Evolutionary conservation across 2,888 invertebrate species (phyloP), one percentile per base, ranked within the genome.

Genomic region (Conus canariensis): DNA sequence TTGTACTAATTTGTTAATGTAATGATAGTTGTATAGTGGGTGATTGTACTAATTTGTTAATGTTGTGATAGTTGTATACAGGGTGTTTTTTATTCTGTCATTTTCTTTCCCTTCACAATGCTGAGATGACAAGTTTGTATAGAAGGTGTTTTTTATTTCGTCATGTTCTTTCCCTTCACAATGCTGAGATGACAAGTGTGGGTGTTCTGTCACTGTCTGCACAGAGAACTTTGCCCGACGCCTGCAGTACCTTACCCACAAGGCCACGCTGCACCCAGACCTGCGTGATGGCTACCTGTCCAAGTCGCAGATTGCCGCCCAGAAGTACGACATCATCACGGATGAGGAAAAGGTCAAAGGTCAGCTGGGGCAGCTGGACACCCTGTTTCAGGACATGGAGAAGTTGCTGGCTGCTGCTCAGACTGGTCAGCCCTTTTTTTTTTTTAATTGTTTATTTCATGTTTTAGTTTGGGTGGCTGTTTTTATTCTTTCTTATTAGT

Each of bases 241-340:
- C 83, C 91, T 94, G 67, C 91, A 93, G 56, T 91, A 93, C 56
- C 90, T 95, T 45, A 93, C 93, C 45, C 93, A 94, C 88, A 91
- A 94, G 64, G 94, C 95, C 19, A 93, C 94, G 0, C 93, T 93
- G 85, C 93, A 94, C 88, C 95, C 95, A 2, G 94, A 94, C 86
- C 93, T 95, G 12, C 89, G 95, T 64, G 95, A 95, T 87, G 93
- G 92, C 56, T 95, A 95, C 91, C 92, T 95, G 22, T 92, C 94
- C 10, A 94, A 94, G 90, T 94, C 94, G 91, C 94, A 95, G 90
- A 94, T 92, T 12, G 94, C 94, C 22, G 95, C 95, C 30, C 94
- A 94, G 87, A 94, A 94, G 87, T 95, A 94, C 93, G 95, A 95
- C 91, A 90, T 93, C n/a, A 94, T 95, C 70, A 93, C 94, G 14